phyloP scores from a whole-genome alignment of 1,140 invertebrate genomes.

The Penaeus indicus region DNA sequence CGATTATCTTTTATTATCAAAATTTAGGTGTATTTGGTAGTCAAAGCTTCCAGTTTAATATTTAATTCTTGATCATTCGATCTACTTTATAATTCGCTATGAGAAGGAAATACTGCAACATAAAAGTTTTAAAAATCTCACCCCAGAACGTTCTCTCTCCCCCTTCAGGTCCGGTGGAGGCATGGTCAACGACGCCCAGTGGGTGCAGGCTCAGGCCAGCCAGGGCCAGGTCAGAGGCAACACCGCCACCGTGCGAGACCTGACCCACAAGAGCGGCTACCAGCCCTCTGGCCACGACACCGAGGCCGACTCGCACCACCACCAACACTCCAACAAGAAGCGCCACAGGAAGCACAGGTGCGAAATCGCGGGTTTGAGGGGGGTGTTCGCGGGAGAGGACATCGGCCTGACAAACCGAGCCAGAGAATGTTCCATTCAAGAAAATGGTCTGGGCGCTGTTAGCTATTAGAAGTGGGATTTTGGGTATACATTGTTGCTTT shows the following conservation, averaged over 20 bases:
- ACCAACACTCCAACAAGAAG: conserved; percentile 61
- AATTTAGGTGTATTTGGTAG: no score
- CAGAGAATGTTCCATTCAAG: no score
- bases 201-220: conserved; percentile 58
- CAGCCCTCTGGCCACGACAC: conserved; percentile 62
- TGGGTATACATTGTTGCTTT: no score
- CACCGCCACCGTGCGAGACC: conserved; percentile 59
- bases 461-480: no score
- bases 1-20: no score
- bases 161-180: conserved; percentile 56
- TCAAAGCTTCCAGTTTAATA: no score
- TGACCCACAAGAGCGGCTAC: conserved; percentile 61
- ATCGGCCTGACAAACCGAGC: background rate
- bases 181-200: conserved; percentile 56
- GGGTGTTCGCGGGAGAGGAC: background rate
- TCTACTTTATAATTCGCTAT: no score
- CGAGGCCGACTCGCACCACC: conserved; percentile 53
- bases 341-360: conserved; percentile 68
- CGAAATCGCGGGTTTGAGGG: background rate
- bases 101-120: background rate
- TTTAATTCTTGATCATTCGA: background rate
- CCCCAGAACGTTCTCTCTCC: background rate
- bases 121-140: background rate
- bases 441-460: no score
- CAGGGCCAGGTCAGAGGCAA: conserved; percentile 52